Evolutionary conservation across 2,113 vertebrate genomes (phyloP), one percentile per base, ranked within the genome.

Genomic region (Plectropomus leopardus): DNA sequence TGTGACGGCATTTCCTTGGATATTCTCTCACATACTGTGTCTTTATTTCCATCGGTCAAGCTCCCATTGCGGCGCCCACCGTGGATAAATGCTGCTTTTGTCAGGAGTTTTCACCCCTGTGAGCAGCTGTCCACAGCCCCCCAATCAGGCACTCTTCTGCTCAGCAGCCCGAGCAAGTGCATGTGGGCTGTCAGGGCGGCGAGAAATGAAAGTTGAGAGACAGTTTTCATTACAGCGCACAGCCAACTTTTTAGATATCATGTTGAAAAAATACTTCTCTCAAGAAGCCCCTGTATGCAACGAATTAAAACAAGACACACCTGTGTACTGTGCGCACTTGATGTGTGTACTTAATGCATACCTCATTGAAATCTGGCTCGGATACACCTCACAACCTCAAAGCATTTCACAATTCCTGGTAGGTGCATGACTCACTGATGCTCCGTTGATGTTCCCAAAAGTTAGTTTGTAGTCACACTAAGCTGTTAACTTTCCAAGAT

Each of bases 41-140:
- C 93, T 93, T 90, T 92, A 85, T 93, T 94, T 94, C 90, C 92
- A 94, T 90, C 32, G 88, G 88, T 91, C 86, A 82, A 80, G 89
- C 89, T 83, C 83, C 77, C 80, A 76, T 76, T 78, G 85, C 85
- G 82, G 82, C 44, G 74, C 63, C 84, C 87, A 70, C 77, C 82
- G n/a, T 67, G 89, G 86, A 94, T 94, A 91, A 95, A 94, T 91
- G 92, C 92, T 72, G 92, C 94, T 93, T 94, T 94, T 95, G 92
- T 94, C 80, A 76, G 59, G 75, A 59, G 66, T 57, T 91, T 90
- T 90, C 71, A 61, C 82, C 86, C 83, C 85, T 84, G 72, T 0
- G 75, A 86, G 89, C 90, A 93, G 91, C 92, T 93, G 92, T 92
- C 91, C 79, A 58, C 88, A 86, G 80, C 76, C 89, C 75, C 85